Conservation (phyloP, 2,113 vertebrate species). For the Parus major region DNA sequence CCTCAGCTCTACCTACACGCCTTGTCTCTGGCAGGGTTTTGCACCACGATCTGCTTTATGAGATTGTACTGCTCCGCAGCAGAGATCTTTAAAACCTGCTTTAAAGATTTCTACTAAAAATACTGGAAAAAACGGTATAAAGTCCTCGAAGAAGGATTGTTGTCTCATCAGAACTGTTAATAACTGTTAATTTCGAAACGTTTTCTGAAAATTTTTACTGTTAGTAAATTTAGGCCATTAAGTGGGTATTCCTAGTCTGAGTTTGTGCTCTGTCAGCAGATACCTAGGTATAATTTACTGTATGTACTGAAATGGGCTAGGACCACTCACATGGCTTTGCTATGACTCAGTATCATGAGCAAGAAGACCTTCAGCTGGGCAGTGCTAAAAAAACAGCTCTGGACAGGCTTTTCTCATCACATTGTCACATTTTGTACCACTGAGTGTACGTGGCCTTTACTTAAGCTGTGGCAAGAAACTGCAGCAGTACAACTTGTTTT, state of each 20-base stretch:
- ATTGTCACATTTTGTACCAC: background rate
- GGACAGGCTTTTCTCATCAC: background rate
- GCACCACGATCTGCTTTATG: background rate
- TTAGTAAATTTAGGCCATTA: background rate
- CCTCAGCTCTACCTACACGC: background rate
- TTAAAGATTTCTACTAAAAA: background rate
- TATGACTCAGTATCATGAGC: background rate
- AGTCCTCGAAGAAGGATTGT: background rate
- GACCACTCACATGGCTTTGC: background rate
- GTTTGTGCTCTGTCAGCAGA: background rate
- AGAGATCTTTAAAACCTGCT: background rate
- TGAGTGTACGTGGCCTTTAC: fast-evolving
- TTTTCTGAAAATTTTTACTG: background rate
- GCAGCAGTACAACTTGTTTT: background rate
- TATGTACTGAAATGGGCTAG: background rate
- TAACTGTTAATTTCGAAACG: background rate
- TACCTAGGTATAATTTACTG: fast-evolving
- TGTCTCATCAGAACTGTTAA: background rate
- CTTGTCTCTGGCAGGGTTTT: background rate
- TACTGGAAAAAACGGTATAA: background rate
- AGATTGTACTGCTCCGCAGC: background rate
- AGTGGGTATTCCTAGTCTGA: background rate
- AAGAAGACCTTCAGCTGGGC: background rate
- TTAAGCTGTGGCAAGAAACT: background rate
- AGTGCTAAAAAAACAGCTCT: background rate